These are phyloP conservation scores for Paralichthys olivaceus DNA, from an alignment of 2,113 vertebrate species.

Conservation along the genomic window DNA sequence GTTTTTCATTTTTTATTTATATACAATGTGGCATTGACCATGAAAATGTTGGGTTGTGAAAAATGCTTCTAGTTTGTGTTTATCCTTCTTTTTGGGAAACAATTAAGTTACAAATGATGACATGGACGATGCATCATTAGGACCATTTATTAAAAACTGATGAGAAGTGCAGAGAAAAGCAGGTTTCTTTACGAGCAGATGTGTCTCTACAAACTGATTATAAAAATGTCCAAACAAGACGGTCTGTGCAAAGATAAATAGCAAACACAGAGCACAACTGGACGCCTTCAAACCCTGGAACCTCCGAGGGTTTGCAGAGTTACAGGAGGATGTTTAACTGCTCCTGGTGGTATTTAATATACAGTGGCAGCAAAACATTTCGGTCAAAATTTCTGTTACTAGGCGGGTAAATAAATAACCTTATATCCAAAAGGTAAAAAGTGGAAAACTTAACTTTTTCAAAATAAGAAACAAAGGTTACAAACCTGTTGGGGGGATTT, in stretches of 20 bases:
- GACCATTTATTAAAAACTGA: background rate
- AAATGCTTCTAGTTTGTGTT: too few relatives aligned
- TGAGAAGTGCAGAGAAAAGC: background rate
- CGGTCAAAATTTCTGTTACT: background rate
- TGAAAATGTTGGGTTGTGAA: background rate
- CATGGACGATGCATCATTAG: background rate
- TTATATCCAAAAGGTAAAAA: too few relatives aligned
- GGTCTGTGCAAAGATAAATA: background rate
- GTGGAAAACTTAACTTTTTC: too few relatives aligned
- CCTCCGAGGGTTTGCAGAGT: background rate
- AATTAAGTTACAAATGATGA: too few relatives aligned
- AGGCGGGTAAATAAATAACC: too few relatives aligned
- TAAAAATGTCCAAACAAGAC: background rate
- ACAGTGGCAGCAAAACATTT: background rate
- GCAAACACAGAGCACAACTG: background rate
- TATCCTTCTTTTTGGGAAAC: too few relatives aligned
- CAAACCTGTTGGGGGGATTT: too few relatives aligned
- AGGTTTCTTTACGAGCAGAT: background rate
- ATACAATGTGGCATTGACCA: too few relatives aligned
- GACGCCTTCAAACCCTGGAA: background rate
- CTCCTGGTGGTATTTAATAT: background rate
- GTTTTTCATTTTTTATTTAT: too few relatives aligned
- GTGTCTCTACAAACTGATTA: slow-evolving; percentile 1
- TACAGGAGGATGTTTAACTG: background rate
- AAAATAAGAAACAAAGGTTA: too few relatives aligned